These are phyloP conservation scores for Okamejei kenojei DNA, from an alignment of 2,797 vertebrate species.

Conservation along the genomic window DNA sequence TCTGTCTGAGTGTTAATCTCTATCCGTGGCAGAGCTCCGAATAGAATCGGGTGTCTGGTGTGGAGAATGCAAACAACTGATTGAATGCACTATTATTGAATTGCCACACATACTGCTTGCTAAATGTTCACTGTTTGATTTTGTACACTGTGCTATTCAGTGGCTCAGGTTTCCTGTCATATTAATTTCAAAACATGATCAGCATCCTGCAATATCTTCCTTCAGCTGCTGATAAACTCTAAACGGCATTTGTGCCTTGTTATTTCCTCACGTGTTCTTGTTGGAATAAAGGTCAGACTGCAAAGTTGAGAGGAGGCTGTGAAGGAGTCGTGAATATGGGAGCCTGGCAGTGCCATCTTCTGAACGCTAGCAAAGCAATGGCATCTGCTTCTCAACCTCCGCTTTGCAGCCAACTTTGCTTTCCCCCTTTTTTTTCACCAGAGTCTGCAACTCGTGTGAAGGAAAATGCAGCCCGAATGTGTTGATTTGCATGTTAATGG, in stretches of 20 bases:
- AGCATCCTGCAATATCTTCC: neutral
- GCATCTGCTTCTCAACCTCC: slow-evolving; percentile 28
- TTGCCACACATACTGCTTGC: neutral
- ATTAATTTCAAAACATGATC: neutral
- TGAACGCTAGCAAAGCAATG: neutral
- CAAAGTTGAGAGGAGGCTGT: slow-evolving; percentile 22
- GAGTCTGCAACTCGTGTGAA: slow-evolving; percentile 15
- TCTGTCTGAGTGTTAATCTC: too few species aligned
- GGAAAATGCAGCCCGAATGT: slow-evolving; percentile 27
- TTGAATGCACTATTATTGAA: too few species aligned
- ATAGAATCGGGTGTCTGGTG: too few species aligned
- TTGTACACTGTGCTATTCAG: neutral
- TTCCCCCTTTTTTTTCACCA: slow-evolving; percentile 10
- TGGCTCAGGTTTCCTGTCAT: slow-evolving; percentile 13
- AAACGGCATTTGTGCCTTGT: slow-evolving; percentile 2
- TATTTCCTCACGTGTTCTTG: neutral
- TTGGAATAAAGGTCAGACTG: slow-evolving; percentile 33
- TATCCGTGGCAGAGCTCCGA: too few species aligned
- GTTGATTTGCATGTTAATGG: slow-evolving; percentile 31
- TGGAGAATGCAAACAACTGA: too few species aligned
- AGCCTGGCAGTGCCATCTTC: slow-evolving; percentile 7
- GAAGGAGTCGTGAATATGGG: slow-evolving; percentile 14
- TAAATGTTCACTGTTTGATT: neutral
- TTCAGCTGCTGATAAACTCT: neutral
- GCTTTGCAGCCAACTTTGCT: slow-evolving; percentile 30